These are phyloP conservation scores for Meles meles DNA, from an alignment of 2,113 vertebrate species.

Conservation along the genomic window DNA sequence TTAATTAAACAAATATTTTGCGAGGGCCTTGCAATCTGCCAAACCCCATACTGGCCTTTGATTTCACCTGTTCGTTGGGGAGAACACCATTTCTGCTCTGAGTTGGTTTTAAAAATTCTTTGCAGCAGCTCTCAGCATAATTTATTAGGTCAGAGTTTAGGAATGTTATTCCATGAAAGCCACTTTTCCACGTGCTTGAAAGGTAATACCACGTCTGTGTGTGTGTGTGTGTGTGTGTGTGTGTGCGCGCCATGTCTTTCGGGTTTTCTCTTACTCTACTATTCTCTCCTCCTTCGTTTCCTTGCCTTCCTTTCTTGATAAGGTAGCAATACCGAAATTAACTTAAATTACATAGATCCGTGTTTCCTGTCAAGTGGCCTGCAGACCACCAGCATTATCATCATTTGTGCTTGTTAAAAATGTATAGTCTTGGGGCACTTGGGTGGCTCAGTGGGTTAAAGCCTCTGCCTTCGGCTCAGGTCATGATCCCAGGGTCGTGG, in stretches of 20 bases:
- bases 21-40: neutral
- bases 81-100: neutral
- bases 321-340: neutral
- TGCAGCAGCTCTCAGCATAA: neutral
- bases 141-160: neutral
- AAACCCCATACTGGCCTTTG: neutral
- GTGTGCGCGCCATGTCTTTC: neutral
- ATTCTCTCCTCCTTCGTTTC: neutral
- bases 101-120: neutral
- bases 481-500: too few species aligned
- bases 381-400: neutral
- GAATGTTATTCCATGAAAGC: neutral
- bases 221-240: neutral
- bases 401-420: neutral
- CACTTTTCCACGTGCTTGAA: neutral
- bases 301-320: neutral
- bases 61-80: neutral
- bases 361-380: neutral
- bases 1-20: neutral
- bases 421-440: neutral
- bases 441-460: too few species aligned
- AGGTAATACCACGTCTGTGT: neutral
- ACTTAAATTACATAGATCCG: neutral
- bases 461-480: too few species aligned
- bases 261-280: neutral